phyloP scores from a whole-genome alignment of 2,113 vertebrate species.

The Pelodiscus sinensis region DNA sequence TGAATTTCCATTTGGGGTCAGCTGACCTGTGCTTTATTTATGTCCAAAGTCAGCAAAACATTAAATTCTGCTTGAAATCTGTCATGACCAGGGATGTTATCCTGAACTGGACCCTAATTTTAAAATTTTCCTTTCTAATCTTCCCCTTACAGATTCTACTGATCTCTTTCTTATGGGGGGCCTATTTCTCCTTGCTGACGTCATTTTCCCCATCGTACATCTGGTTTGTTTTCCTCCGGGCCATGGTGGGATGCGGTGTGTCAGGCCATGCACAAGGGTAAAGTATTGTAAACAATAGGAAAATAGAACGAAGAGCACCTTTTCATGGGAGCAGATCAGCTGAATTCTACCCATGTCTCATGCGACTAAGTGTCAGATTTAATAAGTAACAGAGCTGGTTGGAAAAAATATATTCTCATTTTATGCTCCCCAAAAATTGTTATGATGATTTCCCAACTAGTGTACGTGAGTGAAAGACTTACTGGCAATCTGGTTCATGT shows the following conservation, averaged over 20 bases:
- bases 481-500: background rate
- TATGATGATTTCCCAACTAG: background rate
- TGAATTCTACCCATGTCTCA: background rate
- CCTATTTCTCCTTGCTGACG: conserved; percentile 94
- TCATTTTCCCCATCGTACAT: conserved; percentile 90
- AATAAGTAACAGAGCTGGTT: background rate
- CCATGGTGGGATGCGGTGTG: conserved; percentile 93
- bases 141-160: conserved; percentile 83
- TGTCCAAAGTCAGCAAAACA: background rate
- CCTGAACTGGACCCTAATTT: background rate
- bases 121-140: background rate
- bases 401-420: background rate
- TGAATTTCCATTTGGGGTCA: background rate
- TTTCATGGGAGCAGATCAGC: accelerated
- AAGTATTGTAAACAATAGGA: background rate
- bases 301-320: background rate
- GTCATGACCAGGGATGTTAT: background rate
- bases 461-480: background rate
- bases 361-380: background rate
- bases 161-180: conserved; percentile 89
- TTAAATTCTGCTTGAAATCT: background rate
- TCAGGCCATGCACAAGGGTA: conserved; percentile 93
- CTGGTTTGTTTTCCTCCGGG: conserved; percentile 95
- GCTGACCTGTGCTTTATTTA: background rate
- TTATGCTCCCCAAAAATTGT: background rate